Evolutionary conservation across 2,888 invertebrate species (phyloP), one percentile per base, ranked within the genome.

Genomic region (Epistrophella euchroma): DNA sequence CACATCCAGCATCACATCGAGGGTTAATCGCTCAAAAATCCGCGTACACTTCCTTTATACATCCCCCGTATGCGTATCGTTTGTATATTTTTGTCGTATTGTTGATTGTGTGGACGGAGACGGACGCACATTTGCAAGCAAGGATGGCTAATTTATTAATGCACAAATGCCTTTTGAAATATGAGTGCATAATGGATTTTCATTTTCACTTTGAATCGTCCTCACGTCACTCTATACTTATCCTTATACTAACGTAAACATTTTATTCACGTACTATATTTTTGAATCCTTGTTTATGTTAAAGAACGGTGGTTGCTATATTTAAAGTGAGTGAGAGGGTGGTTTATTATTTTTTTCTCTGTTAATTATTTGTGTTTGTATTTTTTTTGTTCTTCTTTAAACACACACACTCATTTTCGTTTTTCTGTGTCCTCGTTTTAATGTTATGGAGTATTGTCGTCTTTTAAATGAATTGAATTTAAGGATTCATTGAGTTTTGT

Each of bases 11-110:
- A 47, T 47, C 74, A 56, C 74, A 75, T 80, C 72, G 85, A 70
- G 85, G 85, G 85, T 85, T 85, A 85, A 85, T 81, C 85, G 85
- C 76, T 81, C 76, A 81, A 85, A 85, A 85, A 73, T 77, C 73
- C 81, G 85, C 76, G 85, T 76, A 62, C 70, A 58, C 25, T 35
- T 85, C 60, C 76, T 60, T 66, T 35, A 68, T 43, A 68, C 75
- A 76, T 17, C 52, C 60, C 68, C 35, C 55, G 5, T 58, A 40
- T 43, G 25, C 55, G 5, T 58, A 40, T 43, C 47, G 17, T 52
- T 40, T 32, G 19, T 40, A 35, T 35, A n/a, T 10, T 17, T 13
- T 25, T 37, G 28, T 64, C 7, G 19, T 25, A 40, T 45, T 10
- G n/a, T 47, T 28, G 17, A 32, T 32, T 32, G 6, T 32, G 32